Percentiles rank a stretch among this genome's conserved stretches.
These are phyloP conservation scores for Alcis repandata DNA, from an alignment of 2,888 invertebrate species.

Conservation along the genomic window DNA sequence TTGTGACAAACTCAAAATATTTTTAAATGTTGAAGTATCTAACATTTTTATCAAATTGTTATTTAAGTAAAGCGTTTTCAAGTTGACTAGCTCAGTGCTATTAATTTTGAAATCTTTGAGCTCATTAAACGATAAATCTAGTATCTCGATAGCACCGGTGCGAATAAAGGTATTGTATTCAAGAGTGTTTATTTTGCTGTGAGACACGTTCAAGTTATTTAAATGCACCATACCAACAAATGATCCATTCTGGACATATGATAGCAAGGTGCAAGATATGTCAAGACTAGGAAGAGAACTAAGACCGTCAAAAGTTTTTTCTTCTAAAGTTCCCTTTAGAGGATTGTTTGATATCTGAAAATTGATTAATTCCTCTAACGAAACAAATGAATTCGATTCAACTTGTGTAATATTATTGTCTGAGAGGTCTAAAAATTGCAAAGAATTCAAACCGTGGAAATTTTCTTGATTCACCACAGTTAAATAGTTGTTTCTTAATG, in stretches of 20 bases:
- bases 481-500: slow-evolving; percentile 63
- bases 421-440: slow-evolving; percentile 68
- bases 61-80: slow-evolving; percentile 59
- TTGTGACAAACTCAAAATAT: slow-evolving; percentile 52
- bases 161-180: slow-evolving; percentile 64
- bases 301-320: slow-evolving; percentile 65
- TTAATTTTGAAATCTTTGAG: slow-evolving; percentile 63
- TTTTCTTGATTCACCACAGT: slow-evolving; percentile 56
- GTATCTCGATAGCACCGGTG: slow-evolving; percentile 58
- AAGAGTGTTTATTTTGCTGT: slow-evolving; percentile 59
- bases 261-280: slow-evolving; percentile 63
- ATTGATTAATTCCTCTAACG: slow-evolving; percentile 58
- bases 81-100: slow-evolving; percentile 56
- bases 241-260: slow-evolving; percentile 62
- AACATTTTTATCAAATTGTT: slow-evolving; percentile 64
- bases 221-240: slow-evolving; percentile 66
- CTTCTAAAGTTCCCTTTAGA: slow-evolving; percentile 58
- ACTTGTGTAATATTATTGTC: slow-evolving; percentile 65
- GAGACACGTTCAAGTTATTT: slow-evolving; percentile 66
- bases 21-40: slow-evolving; percentile 49
- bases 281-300: slow-evolving; percentile 64
- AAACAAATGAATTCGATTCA: slow-evolving; percentile 60
- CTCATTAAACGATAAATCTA: slow-evolving; percentile 71
- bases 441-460: slow-evolving; percentile 54
- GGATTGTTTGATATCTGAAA: slow-evolving; percentile 69